Evolutionary conservation across 2,113 vertebrate species (phyloP), one percentile per base, ranked within the genome.

Genomic region (Cettia cetti): DNA sequence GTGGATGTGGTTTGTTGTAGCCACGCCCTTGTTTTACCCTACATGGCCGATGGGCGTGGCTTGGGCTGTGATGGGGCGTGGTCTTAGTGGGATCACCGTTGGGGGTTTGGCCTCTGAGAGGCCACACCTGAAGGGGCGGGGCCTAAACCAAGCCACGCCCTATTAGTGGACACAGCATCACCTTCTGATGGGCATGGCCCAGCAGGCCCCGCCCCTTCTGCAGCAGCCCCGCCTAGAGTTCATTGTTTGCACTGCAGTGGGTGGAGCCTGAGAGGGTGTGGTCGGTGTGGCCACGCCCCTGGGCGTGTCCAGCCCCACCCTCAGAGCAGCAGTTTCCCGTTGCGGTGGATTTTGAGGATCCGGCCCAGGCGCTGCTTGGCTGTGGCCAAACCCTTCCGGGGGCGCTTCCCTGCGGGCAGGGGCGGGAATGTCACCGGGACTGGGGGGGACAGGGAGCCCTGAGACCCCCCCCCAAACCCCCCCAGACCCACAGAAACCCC

Each of bases 121-220:
- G 28, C 6, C 15, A 35, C 15, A 11, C 20, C 15, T 5, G 27
- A 14, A 9, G 4, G 35, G 57, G 74, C 4, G 17, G 30, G 3
- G 45, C 10, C n/a, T 50, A 16, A 16, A 4, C 0, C 7, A 3
- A 52, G 9, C 49, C 49, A 17, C 57, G 5, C 81, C 81, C 22
- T 7, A 3, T 2, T 23, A 8, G 22, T 1, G 6, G 3, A 1
- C 28, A 16, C 10, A 5, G 5, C 5, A 0, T 13, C 20, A 2
- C 20, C 9, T 11, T n/a, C 31, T 15, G 7, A 10, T 33, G 23
- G 47, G 39, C 3, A 26, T 8, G 33, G 6, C 1, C 9, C 2
- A 1, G 0, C 16, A 20, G 8, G 4, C 57, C 54, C 15, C 45
- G 6, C 76, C 49, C 45, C 33, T 33, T 19, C 16, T 3, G 2